Base-by-base conservation (phyloP, 1,140 invertebrate species). In the Euglossa dilemma region DNA sequence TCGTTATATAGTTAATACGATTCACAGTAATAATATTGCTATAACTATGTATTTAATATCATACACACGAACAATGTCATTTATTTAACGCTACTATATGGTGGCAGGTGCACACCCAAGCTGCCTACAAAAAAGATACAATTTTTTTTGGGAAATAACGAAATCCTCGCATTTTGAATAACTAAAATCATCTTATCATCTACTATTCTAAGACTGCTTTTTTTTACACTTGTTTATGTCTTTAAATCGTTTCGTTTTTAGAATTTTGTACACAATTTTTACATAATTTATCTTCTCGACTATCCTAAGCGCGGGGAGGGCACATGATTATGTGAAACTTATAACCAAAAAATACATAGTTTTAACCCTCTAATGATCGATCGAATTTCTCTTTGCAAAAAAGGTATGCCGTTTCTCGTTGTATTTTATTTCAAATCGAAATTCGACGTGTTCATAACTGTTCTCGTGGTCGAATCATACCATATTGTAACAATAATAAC, bases 41-140 rank as follows among this genome's bases (percentile, higher is more conserved):
- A 84, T 92, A 90, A 91, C 85, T 82, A 85, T 50, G 50, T 72
- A 72, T 88, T 85, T 84, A 78, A 73, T 76, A 43, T 57, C 50
- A 59, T 67, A 82, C 63, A 50, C 47, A 59, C 64, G 69, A 73
- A 80, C 82, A 89, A 87, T 89, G 69, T 91, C 82, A 90, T 75
- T 91, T 79, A 90, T 81, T 91, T 91, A 90, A 89, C 89, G 89
- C 84, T 91, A 88, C 91, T 91, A 91, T 91, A 89, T 92, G 92
- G 93, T 93, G 93, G 93, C 93, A 93, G 93, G 93, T 94, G 93
- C 93, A 94, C 93, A 94, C 92, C 93, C 92, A 93, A 90, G 92
- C 91, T 93, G 90, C 89, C 91, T 92, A 80, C 86, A 88, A 87
- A 85, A n/a, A 90, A 86, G 82, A 87, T 87, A 85, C 87, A 85